phyloP scores from a whole-genome alignment of 2,888 invertebrate genomes.

The Pollenia labialis region DNA sequence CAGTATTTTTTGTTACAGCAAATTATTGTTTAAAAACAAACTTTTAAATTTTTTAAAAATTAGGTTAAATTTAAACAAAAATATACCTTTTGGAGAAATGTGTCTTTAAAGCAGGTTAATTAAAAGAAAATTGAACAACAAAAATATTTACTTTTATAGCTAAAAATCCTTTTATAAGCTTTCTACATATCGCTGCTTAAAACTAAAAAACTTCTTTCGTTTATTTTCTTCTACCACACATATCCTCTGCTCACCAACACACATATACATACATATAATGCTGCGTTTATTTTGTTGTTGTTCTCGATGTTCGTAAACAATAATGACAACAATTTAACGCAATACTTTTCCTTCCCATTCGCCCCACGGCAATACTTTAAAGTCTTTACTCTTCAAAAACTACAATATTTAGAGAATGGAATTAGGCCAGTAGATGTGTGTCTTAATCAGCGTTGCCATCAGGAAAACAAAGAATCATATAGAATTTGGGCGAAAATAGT shows the following conservation, averaged over 20 bases:
- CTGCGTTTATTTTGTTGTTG: conserved; percentile 17
- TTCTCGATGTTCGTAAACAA: background rate
- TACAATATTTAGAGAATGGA: conserved; percentile 39
- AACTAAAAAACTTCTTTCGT: conserved; percentile 1
- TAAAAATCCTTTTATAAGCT: background rate
- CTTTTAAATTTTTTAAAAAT: background rate
- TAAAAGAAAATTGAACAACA: background rate
- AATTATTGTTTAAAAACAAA: conserved; percentile 56
- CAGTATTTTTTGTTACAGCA: conserved; percentile 47
- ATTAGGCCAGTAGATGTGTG: conserved; percentile 46
- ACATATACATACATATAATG: background rate
- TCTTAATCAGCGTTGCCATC: too few species aligned
- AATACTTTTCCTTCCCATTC: conserved; percentile 15
- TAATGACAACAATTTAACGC: conserved; percentile 58
- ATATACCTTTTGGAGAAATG: background rate
- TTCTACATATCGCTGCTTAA: background rate
- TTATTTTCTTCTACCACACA: conserved; percentile 10
- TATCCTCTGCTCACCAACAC: conserved; percentile 10
- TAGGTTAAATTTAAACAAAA: background rate
- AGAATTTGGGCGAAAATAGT: too few species aligned
- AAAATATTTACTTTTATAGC: background rate
- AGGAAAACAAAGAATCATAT: too few species aligned
- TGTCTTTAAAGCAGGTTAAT: too few species aligned
- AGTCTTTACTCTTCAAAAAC: conserved; percentile 25
- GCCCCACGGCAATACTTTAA: conserved; percentile 16